Evolutionary conservation across 2,888 invertebrate species (phyloP), one percentile per base, ranked within the genome.

Genomic region (Steinernema carpocapsae): DNA sequence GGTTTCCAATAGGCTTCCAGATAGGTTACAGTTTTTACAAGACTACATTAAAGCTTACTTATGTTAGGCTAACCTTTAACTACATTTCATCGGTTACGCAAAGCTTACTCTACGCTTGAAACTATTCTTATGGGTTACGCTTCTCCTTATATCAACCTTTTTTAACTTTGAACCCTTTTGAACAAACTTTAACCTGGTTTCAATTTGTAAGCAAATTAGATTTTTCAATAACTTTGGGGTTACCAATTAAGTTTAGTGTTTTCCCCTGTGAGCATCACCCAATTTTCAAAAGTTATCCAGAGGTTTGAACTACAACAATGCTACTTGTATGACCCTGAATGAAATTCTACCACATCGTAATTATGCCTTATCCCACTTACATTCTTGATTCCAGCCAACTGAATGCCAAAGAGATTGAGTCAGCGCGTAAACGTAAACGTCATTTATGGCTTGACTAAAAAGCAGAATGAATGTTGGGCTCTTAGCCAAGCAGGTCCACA

Each of bases 371-470:
- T 19, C n/a, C 51, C 19, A 51, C 56, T 26, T 26, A 56, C 56
- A 14, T 56, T 26, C n/a, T 22, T 10, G 17, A 56, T 17, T 4
- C 56, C 56, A 10, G 26, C 56, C 26, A 56, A 26, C 4, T 17
- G 22, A 7, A 56, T 56, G 56, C 56, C 56, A 56, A 26, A 26
- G 24, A 12, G n/a, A 56, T 22, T 56, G 56, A 17, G 24, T 56
- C 24, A 56, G 26, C 24, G 26, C 56, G n/a, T n/a, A n/a, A n/a
- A n/a, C n/a, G n/a, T 56, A 56, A 19, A 56, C 26, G 26, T 56
- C 56, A 19, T 56, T 56, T 10, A 56, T 10, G 6, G 56, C 22
- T 26, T 56, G 56, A 24, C 56, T 56, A 17, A 56, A 56, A 22
- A 56, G 26, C 26, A 56, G 22, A 7, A 56, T 26, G 26, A 56